Percentiles rank a stretch among this genome's conserved stretches.
Conservation (phyloP, 2,888 invertebrate genomes). For the Acrobasis suavella region DNA sequence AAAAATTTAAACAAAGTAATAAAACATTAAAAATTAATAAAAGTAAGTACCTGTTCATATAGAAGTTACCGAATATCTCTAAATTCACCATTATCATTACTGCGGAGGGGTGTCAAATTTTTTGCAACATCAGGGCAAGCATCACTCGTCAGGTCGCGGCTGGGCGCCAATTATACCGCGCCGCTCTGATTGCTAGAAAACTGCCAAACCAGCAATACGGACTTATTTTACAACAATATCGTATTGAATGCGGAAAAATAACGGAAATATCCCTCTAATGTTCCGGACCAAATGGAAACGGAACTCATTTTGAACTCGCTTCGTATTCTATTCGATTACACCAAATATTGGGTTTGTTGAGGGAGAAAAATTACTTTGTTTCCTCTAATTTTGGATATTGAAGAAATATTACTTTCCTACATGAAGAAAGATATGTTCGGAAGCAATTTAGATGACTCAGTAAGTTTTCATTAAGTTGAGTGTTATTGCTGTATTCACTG, state of each 20-base stretch:
- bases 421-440: neutral
- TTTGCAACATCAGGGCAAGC: slow-evolving; percentile 61
- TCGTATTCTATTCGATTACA: slow-evolving; percentile 8
- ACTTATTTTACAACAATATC: slow-evolving; percentile 25
- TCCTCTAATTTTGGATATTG: neutral
- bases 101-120: slow-evolving; percentile 34
- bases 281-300: slow-evolving; percentile 3
- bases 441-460: neutral
- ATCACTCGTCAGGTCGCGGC: slow-evolving; percentile 67
- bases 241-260: slow-evolving; percentile 20
- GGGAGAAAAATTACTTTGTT: neutral
- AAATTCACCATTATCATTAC: slow-evolving; percentile 27
- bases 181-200: slow-evolving; percentile 65
- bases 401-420: neutral
- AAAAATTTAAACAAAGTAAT: too few species aligned
- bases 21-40: too few species aligned
- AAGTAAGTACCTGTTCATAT: too few species aligned
- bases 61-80: neutral
- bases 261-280: slow-evolving; percentile 6
- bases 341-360: slow-evolving; percentile 10
- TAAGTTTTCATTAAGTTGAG: slow-evolving; percentile 7
- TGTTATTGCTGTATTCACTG: neutral
- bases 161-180: slow-evolving; percentile 70
- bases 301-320: slow-evolving; percentile 4
- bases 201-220: slow-evolving; percentile 40